Percentiles rank a stretch among this genome's conserved stretches.
These are phyloP conservation scores for Anser cygnoides DNA, from an alignment of 2,113 vertebrate genomes.

Conservation along the genomic window DNA sequence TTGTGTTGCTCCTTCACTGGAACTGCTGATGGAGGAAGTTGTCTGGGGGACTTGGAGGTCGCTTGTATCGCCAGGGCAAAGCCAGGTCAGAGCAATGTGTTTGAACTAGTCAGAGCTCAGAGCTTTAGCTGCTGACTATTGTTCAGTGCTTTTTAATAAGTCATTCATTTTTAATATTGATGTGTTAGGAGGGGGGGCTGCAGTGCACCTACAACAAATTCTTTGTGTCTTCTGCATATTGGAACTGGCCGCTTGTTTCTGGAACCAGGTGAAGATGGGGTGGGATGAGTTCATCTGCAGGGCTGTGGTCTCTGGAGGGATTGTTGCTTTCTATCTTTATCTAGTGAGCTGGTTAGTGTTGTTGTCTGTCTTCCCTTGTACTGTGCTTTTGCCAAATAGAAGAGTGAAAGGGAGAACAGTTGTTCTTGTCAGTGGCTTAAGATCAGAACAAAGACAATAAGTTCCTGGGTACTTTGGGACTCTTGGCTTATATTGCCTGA, in stretches of 20 bases:
- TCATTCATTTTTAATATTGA: conserved; percentile 20
- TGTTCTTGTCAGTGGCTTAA: background rate
- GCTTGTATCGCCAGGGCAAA: background rate
- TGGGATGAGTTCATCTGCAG: background rate
- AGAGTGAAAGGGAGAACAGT: background rate
- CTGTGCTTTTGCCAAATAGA: background rate
- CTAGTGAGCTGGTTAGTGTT: background rate
- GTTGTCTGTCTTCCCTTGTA: background rate
- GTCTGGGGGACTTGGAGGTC: background rate
- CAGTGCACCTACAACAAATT: background rate
- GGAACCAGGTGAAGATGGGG: background rate
- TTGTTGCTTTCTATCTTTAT: background rate
- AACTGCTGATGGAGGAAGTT: background rate
- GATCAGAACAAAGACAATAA: background rate
- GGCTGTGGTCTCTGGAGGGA: background rate
- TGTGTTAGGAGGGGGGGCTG: background rate
- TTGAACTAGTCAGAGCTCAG: background rate
- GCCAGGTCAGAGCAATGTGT: background rate
- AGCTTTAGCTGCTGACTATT: background rate
- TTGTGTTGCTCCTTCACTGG: background rate
- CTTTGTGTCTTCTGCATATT: background rate
- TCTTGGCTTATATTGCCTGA: background rate
- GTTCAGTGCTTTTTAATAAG: conserved; percentile 30
- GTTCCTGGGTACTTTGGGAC: background rate
- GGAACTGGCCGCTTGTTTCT: background rate